Base-by-base conservation (phyloP, 2,888 invertebrate species). In the Cinara cedri region DNA sequence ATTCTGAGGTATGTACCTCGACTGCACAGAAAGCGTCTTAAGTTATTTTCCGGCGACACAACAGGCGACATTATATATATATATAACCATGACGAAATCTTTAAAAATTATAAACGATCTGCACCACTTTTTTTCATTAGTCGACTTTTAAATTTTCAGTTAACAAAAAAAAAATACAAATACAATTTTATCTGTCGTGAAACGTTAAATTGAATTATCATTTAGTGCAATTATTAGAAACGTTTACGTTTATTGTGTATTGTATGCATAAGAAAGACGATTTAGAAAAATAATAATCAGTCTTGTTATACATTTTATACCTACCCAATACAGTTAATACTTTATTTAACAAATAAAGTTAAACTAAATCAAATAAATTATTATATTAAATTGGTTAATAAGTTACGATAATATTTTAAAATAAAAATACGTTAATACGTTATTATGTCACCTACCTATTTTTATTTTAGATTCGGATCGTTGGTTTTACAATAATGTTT, bases 31-130 rank as follows among this genome's bases (percentile, higher is more conserved):
- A 68, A 68, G 14, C 42, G 55, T n/a, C 24, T 57, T 24, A 24
- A 44, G 8, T 71, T 71, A 71, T 71, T 55, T 57, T 1, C 19
- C 57, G 44, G 3, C n/a, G 11, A 54, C 14, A 34, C 62, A 34
- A n/a, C 34, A 62, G 10, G 26, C 34, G 34, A 34, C 8, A 62
- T 42, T 16, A 60, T 16, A 34, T 60, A 60, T 60, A 16, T 26
- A 1, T 24, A 57, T 57, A 21, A 2, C 11, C 44, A 10, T 46
- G 24, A 21, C 44, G 21, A 46, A 65, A 65, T 46, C 46, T 8
- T 16, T 16, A 16, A 65, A 65, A 24, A 46, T 19, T 21, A 44
- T 6, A 2, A 8, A 65, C 10, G 16, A 44, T 8, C 9, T 63
- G 19, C 44, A 63, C 44, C 8, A 42, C n/a, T 44, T 44, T 21